phyloP scores from a whole-genome alignment of 2,888 invertebrate genomes.

The Caenorhabditis imperialis region DNA sequence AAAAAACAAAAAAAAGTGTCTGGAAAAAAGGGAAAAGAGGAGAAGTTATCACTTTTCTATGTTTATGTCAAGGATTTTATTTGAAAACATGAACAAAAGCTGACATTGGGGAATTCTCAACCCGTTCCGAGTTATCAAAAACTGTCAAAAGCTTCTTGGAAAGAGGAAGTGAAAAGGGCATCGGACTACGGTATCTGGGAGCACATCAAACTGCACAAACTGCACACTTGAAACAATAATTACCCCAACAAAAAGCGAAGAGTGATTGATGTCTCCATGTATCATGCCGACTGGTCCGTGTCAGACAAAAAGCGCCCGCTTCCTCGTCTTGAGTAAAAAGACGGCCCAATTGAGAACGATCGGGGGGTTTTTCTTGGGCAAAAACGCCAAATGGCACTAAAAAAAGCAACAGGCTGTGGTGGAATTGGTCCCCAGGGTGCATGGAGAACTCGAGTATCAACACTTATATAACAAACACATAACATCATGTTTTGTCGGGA shows the following conservation, averaged over 20 bases:
- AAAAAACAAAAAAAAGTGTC: too few species aligned
- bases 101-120: too few species aligned
- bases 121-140: too few species aligned
- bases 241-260: constrained; percentile 32
- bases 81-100: too few species aligned
- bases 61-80: too few species aligned
- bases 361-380: neutral
- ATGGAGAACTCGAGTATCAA: constrained; percentile 51
- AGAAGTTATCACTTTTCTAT: too few species aligned
- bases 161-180: neutral
- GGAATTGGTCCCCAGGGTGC: constrained; percentile 38
- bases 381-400: constrained; percentile 34
- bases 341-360: constrained; percentile 44
- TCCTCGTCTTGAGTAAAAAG: constrained; percentile 30
- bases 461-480: constrained; percentile 54
- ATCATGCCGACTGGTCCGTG: constrained; percentile 28
- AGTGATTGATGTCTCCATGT: constrained; percentile 44
- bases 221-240: constrained; percentile 43
- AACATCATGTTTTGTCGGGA: constrained; percentile 29
- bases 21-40: too few species aligned
- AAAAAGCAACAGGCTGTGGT: constrained; percentile 39
- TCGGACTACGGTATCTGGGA: neutral
- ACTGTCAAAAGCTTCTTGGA: too few species aligned
- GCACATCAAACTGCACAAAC: neutral
- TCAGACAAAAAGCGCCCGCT: constrained; percentile 28